Evolutionary conservation across 2,888 invertebrate genomes (phyloP), one percentile per base, ranked within the genome.

Genomic region (Oscheius myriophilus): DNA sequence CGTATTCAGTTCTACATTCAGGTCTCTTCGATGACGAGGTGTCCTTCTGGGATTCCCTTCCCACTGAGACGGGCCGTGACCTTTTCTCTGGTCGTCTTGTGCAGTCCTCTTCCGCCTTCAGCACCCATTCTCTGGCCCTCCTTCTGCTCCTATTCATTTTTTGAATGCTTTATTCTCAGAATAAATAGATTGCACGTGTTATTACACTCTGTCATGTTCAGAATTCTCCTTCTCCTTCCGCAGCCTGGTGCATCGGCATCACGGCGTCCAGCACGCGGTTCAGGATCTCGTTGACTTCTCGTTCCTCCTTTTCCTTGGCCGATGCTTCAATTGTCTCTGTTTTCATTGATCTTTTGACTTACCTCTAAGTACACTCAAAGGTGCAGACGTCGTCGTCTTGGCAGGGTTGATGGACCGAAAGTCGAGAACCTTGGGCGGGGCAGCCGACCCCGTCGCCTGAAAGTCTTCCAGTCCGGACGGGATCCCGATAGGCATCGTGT

Each of bases 401-500:
- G 43, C 54, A 26, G 23, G 53, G 43, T 54, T 65, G 43, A 65
- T 55, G 53, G 64, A 53, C 45, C 64, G 64, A 45, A 65, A 65
- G 53, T 65, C 64, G 23, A 65, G 25, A 26, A 65, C 64, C 26
- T 65, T 65, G 12, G 64, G 64, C 46, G 61, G 33, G 33, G 9
- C 18, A 23, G 25, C 46, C 49, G 61, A 61, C 25, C 61, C 61
- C 33, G 61, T 49, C 33, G 33, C 33, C 61, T 61, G 33, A 21
- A 59, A 33, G 33, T 33, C 33, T 33, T 33, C 33, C 33, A 33
- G 33, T 33, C 33, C 33, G 33, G 33, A 33, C 33, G 33, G 33
- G 33, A 33, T 33, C 33, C 33, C 3, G 33, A 33, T 33, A 33
- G 33, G 33, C 33, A 33, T 33, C 33, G 33, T 33, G 33, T 33